Base-by-base conservation (phyloP, 2,888 invertebrate species). In the Amorpha juglandis region DNA sequence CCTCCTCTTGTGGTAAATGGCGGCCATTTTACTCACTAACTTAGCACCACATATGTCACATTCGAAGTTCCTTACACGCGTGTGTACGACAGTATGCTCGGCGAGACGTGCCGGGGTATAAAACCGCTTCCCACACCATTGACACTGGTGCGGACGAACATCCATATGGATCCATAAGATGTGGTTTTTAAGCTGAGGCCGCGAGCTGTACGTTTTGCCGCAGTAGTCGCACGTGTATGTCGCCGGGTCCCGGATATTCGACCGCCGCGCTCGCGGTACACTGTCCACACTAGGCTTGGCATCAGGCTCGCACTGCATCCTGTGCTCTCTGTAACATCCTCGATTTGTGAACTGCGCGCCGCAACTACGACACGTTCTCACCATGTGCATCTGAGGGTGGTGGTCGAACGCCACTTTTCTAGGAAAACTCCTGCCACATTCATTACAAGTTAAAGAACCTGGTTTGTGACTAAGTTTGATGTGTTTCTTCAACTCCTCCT, bases 21-120 rank as follows among this genome's bases (percentile, higher is more conserved):
- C 88, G 3, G 93, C 93, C 90, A 91, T 92, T 71, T 88, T 89
- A 14, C 91, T 86, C 1, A 92, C 92, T 0, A 93, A 75, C 76
- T 87, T 89, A 27, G 88, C 91, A 14, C 91, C 88, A 76, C 95
- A 95, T 63, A 94, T 86, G 66, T 93, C 91, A 68, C 95, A 95
- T 70, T 87, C 89, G 71, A 92, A 94, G 62, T 94, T 94, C 69
- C 94, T 83, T 58, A 83, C 93, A 14, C 93, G 84, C 0, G 94
- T 94, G 71, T 95, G 95, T 0, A 94, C 94, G 0, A 94, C 89
- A 3, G 86, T 86, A 65, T 95, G 95, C 67, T 94, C 94, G 0
- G 92, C 91, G 66, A 94, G 74, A 27, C 94, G 83, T 0, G 92
- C 90, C 4, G 92, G 87, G 0, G 94, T 93, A 68, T 92, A 94